Conservation (phyloP, 2,888 invertebrate species). For the Sarcophaga variegata region DNA sequence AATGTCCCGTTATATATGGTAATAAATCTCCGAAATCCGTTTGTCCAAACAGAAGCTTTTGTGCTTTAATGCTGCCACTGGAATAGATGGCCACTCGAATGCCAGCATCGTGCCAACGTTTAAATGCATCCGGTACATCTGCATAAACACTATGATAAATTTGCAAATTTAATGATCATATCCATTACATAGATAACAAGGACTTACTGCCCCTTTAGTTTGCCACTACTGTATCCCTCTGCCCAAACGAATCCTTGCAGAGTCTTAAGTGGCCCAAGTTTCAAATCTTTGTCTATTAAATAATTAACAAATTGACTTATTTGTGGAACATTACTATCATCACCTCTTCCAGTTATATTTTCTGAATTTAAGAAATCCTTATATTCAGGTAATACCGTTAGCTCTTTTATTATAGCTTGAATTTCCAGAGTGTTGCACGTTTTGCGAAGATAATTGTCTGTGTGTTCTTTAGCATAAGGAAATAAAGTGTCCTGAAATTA, state of each 20-base stretch:
- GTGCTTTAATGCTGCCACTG: slow-evolving; percentile 95
- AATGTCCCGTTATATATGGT: slow-evolving; percentile 88
- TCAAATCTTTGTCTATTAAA: slow-evolving; percentile 92
- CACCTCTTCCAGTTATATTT: not conserved
- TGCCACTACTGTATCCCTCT: slow-evolving; percentile 90
- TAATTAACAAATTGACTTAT: slow-evolving; percentile 87
- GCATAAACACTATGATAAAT: slow-evolving; percentile 88
- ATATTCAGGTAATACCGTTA: slow-evolving; percentile 83
- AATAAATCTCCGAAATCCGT: slow-evolving; percentile 90
- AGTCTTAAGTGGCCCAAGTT: slow-evolving; percentile 90
- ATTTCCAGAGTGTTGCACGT: slow-evolving; percentile 88
- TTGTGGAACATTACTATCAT: not conserved
- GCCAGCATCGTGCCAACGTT: slow-evolving; percentile 87
- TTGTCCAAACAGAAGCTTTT: slow-evolving; percentile 92
- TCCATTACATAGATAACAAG: not conserved
- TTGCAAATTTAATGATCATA: slow-evolving; percentile 67
- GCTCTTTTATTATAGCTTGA: slow-evolving; percentile 85
- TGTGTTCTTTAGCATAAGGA: slow-evolving; percentile 89
- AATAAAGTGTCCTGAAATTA: slow-evolving; percentile 88
- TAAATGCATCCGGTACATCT: slow-evolving; percentile 90
- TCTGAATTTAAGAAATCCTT: slow-evolving; percentile 32
- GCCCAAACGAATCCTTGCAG: slow-evolving; percentile 96
- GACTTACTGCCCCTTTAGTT: slow-evolving; percentile 94
- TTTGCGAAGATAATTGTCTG: slow-evolving; percentile 86
- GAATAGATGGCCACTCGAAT: slow-evolving; percentile 93